phyloP scores from a whole-genome alignment of 2,113 vertebrate species.

The Pelecanoides urinatrix region DNA sequence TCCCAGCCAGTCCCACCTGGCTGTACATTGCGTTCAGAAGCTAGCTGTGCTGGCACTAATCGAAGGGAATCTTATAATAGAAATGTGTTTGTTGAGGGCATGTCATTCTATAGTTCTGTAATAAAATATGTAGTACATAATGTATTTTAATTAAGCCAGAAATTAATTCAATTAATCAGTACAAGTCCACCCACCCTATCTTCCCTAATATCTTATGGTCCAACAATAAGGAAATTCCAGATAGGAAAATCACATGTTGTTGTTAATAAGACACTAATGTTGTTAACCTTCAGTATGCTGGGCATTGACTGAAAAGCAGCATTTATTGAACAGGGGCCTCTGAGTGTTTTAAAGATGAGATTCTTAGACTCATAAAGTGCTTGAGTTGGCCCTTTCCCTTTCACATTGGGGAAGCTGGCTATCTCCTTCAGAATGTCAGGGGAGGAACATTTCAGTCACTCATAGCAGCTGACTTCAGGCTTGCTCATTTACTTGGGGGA shows the following conservation, averaged over 20 bases:
- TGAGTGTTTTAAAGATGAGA: neutral
- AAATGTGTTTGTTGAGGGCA: neutral
- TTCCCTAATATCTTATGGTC: neutral
- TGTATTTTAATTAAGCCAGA: slow-evolving; percentile 24
- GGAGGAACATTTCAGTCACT: neutral
- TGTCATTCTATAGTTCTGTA: neutral
- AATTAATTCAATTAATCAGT: slow-evolving; percentile 44
- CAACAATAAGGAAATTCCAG: neutral
- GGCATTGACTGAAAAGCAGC: neutral
- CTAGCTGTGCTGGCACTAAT: neutral
- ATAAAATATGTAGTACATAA: neutral
- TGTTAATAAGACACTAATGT: neutral
- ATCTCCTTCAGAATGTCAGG: neutral
- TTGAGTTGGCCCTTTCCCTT: neutral
- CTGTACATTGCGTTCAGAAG: neutral
- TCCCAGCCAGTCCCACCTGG: neutral
- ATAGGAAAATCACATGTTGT: neutral
- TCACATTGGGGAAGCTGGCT: neutral
- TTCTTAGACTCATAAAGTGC: neutral
- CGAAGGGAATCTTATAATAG: neutral
- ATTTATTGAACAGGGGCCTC: neutral
- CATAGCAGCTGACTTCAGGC: neutral
- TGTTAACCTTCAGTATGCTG: neutral
- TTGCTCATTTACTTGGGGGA: neutral
- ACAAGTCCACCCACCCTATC: neutral